Evolutionary conservation across 2,797 vertebrate species (phyloP).

Genomic region (Melopsittacus undulatus): DNA sequence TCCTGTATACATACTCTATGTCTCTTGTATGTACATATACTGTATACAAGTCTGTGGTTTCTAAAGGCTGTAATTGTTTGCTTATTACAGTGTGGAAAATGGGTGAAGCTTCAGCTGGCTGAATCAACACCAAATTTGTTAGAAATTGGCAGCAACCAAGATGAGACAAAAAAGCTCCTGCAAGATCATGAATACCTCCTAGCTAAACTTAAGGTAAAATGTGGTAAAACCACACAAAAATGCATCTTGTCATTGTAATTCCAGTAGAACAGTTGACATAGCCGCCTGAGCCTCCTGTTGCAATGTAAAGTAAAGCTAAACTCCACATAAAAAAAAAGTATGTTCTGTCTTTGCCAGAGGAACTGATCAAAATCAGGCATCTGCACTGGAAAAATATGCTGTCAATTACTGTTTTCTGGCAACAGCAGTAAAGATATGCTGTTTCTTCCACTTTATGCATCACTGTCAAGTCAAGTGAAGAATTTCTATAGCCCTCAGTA

Average conservation of each 20-base stretch:
- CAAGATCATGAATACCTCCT: conserved; percentile 87
- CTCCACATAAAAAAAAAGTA: neutral
- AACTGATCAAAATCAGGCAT: neutral
- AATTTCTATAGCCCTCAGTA: neutral
- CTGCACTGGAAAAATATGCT: neutral
- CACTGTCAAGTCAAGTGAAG: neutral
- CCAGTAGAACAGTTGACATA: neutral
- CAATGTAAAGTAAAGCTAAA: neutral
- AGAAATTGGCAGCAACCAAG: conserved; percentile 88
- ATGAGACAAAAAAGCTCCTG: conserved; percentile 85
- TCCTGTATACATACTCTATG: neutral
- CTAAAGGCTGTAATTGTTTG: neutral
- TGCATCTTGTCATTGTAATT: neutral
- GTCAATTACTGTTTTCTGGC: neutral
- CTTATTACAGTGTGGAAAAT: conserved; percentile 82
- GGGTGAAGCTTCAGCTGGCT: conserved; percentile 86
- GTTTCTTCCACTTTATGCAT: neutral
- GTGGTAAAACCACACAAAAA: neutral
- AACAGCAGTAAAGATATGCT: neutral
- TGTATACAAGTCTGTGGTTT: neutral
- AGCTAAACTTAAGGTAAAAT: conserved; percentile 87
- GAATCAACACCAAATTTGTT: conserved; percentile 90
- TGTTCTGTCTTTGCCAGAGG: neutral
- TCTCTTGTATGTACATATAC: neutral
- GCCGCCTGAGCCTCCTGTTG: neutral